Conservation (phyloP, 2,888 invertebrate genomes). For the Buathra laborator region DNA sequence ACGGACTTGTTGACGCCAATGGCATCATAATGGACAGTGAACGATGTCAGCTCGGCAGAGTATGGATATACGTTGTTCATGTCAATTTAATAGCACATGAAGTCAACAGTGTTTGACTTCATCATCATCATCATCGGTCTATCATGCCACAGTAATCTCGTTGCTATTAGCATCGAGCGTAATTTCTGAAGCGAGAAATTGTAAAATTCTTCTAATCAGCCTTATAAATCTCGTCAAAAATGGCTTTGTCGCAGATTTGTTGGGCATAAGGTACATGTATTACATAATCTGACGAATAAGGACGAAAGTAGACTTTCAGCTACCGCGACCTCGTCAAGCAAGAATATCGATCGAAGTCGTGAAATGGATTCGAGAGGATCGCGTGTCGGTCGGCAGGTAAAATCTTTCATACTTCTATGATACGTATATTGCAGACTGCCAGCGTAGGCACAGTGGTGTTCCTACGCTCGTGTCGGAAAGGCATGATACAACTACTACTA, state of each 20-base stretch:
- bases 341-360: constrained; percentile 52
- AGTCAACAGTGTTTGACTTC: too few relatives aligned
- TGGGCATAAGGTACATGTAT: constrained; percentile 14
- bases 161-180: too few relatives aligned
- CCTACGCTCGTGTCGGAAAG: constrained; percentile 44
- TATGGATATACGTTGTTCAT: too few relatives aligned
- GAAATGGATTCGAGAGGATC: constrained; percentile 65
- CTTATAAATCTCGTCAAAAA: too few relatives aligned
- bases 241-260: background rate
- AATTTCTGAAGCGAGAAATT: too few relatives aligned
- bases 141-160: too few relatives aligned
- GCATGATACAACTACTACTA: constrained; percentile 26
- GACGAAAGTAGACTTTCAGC: constrained; percentile 10
- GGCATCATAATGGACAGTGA: too few relatives aligned
- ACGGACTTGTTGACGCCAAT: too few relatives aligned
- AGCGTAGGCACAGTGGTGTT: constrained; percentile 39
- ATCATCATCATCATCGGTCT: too few relatives aligned
- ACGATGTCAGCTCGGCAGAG: too few relatives aligned
- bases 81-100: too few relatives aligned
- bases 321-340: constrained; percentile 42
- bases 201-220: too few relatives aligned
- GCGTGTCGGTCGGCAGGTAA: constrained; percentile 63
- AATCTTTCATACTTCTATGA: constrained; percentile 34
- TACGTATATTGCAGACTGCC: constrained; percentile 23
- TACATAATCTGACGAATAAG: constrained; percentile 50